Conservation (phyloP, 2,113 vertebrate species). For the Nesogale talazaci region DNA sequence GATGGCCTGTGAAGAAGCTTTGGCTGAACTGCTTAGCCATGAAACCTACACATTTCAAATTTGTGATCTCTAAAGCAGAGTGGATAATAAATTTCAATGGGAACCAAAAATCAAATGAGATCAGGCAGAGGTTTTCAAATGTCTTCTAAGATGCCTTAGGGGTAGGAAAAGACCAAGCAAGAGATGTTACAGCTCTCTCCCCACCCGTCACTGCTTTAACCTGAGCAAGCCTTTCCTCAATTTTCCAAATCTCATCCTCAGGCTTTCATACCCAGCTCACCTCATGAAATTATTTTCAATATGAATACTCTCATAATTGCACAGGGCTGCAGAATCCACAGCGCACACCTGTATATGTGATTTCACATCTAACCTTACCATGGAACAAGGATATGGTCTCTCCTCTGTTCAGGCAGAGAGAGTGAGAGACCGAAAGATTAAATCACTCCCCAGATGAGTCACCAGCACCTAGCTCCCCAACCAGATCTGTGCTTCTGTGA, state of each 20-base stretch:
- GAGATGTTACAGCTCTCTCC: background rate
- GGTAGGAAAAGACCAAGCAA: background rate
- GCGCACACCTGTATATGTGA: background rate
- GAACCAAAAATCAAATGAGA: background rate
- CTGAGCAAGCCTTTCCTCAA: background rate
- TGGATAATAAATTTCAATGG: slow-evolving; percentile 7
- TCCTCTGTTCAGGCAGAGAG: background rate
- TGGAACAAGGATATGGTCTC: slow-evolving; percentile 6
- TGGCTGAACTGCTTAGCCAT: background rate
- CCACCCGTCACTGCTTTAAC: background rate
- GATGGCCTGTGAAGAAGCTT: background rate
- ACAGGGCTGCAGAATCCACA: background rate
- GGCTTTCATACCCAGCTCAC: background rate
- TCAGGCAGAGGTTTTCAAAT: background rate
- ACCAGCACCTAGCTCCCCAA: background rate
- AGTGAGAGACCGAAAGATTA: background rate
- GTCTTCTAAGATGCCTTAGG: background rate
- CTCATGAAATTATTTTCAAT: background rate
- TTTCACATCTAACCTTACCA: background rate
- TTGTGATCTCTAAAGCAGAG: slow-evolving; percentile 13
- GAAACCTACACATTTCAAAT: background rate
- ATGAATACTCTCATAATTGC: background rate
- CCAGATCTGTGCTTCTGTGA: background rate
- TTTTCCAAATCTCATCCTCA: background rate
- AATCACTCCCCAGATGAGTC: background rate